phyloP scores from a whole-genome alignment of 2,888 invertebrate genomes.

The Acronicta leporina region DNA sequence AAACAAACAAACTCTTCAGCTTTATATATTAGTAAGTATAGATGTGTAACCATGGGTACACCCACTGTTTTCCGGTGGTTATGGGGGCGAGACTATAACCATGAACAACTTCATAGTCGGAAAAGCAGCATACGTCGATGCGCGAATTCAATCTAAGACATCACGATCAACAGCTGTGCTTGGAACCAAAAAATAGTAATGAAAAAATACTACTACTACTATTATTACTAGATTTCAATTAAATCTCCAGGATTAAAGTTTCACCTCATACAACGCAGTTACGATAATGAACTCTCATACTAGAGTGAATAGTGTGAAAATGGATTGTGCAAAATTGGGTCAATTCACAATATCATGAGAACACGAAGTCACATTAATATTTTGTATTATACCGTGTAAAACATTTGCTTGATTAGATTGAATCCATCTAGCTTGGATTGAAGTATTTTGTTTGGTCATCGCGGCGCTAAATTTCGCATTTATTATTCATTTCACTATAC shows the following conservation, averaged over 20 bases:
- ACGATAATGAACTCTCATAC: conserved; percentile 27
- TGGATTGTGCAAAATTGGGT: conserved; percentile 24
- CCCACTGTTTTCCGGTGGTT: no score
- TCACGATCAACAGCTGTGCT: no score
- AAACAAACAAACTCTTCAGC: no score
- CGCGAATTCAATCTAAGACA: no score
- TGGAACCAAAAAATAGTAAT: not conserved
- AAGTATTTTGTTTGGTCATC: not conserved
- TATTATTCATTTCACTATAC: conserved; percentile 25
- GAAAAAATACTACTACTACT: not conserved
- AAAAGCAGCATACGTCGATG: no score
- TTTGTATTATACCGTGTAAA: no score
- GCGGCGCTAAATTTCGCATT: conserved; percentile 6
- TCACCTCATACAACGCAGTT: conserved; percentile 16
- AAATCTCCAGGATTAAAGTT: conserved; percentile 11
- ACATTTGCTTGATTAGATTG: no score
- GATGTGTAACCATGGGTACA: no score
- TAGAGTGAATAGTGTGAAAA: conserved; percentile 21
- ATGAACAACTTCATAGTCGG: no score
- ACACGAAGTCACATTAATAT: not conserved
- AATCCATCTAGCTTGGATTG: no score
- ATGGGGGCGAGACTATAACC: no score
- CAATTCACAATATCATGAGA: conserved; percentile 24
- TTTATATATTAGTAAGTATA: no score
- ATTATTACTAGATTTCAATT: conserved; percentile 9